A percentile compares a stretch with the other conserved stretches of the same genome.
Evolutionary conservation across 2,113 vertebrate species (phyloP).

Genomic region (Rhinogobius similis): DNA sequence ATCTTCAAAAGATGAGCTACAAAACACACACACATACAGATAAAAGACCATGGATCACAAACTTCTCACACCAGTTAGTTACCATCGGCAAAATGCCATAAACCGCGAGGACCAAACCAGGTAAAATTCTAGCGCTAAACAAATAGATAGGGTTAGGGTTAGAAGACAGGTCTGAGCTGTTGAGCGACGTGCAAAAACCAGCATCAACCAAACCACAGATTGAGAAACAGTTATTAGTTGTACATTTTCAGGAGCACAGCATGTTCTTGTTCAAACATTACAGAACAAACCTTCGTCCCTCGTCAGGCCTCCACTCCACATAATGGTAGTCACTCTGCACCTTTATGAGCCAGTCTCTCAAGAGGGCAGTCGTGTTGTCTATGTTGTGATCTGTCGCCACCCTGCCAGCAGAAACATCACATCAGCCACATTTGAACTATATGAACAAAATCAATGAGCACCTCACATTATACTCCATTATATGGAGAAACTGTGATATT

Average conservation of each 20-base stretch:
- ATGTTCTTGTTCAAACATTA: background rate
- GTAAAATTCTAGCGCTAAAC: background rate
- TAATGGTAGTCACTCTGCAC: constrained; percentile 86
- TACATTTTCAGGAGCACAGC: constrained; percentile 5
- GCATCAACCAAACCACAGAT: background rate
- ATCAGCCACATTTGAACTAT: background rate
- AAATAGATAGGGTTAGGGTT: no score
- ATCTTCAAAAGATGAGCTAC: constrained; percentile 77
- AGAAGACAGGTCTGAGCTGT: background rate
- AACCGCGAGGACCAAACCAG: background rate
- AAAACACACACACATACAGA: constrained; percentile 30
- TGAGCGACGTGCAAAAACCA: background rate
- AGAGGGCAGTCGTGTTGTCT: constrained; percentile 84
- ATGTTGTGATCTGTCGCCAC: constrained; percentile 89
- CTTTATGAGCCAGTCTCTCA: constrained; percentile 85
- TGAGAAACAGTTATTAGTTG: background rate
- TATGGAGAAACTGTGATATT: no score
- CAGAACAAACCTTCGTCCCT: constrained; percentile 78
- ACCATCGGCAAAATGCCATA: no score
- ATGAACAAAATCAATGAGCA: no score
- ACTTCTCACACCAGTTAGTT: background rate
- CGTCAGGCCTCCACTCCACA: constrained; percentile 87
- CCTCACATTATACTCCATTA: no score
- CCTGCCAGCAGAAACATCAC: constrained; percentile 69
- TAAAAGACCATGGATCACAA: background rate